These are phyloP conservation scores for Eupsittula cactorum DNA, from an alignment of 2,113 vertebrate species.

Conservation along the genomic window DNA sequence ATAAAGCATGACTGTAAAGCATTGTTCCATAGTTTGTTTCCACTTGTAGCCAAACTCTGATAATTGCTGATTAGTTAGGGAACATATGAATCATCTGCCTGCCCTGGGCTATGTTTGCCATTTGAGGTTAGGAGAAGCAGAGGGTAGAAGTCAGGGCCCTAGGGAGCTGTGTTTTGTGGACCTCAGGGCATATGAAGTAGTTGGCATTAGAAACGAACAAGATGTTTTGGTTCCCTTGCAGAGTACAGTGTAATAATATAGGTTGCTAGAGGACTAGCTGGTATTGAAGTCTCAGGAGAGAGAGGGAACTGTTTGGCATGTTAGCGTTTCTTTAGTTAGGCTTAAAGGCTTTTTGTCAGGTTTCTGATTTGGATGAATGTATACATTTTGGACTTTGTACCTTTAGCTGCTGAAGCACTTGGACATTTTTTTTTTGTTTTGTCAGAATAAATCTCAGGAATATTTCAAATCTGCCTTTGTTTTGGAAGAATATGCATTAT, in stretches of 20 bases:
- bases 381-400: rapidly evolving
- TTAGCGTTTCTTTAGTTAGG: background rate
- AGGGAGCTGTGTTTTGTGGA: background rate
- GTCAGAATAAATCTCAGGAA: background rate
- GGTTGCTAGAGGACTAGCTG: background rate
- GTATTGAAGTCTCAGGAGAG: background rate
- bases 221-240: background rate
- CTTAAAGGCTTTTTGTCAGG: background rate
- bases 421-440: rapidly evolving
- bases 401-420: background rate
- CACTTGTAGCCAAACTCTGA: rapidly evolving
- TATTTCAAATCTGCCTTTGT: background rate
- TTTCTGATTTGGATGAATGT: background rate
- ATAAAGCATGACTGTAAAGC: background rate
- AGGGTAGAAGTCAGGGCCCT: too few species aligned
- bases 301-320: background rate
- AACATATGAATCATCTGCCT: rapidly evolving
- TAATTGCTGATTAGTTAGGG: background rate
- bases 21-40: background rate
- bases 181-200: background rate
- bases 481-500: background rate
- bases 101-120: background rate
- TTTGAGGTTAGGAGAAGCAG: rapidly evolving
- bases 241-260: background rate
- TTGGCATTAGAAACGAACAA: rapidly evolving